phyloP scores from a whole-genome alignment of 2,113 vertebrate species.

The Etia nguti region DNA sequence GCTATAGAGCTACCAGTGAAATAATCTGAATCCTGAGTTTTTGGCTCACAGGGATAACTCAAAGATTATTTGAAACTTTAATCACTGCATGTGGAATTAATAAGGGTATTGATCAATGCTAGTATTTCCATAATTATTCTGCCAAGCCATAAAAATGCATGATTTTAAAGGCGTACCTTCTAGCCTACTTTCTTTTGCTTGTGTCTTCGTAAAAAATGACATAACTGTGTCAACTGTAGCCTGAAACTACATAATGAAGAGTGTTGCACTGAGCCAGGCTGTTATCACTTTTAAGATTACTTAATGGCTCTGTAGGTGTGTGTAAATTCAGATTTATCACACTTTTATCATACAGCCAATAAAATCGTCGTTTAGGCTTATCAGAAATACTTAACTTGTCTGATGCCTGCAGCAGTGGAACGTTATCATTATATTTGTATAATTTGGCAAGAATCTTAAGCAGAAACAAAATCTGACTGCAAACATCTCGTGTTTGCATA shows the following conservation, averaged over 20 bases:
- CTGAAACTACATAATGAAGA: not conserved
- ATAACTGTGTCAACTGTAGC: not conserved
- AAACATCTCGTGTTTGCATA: not conserved
- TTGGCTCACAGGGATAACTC: not conserved
- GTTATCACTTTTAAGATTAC: not conserved
- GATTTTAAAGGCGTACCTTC: not conserved
- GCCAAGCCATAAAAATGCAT: not conserved
- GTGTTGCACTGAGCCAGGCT: not conserved
- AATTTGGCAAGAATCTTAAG: not conserved
- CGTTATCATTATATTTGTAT: not conserved
- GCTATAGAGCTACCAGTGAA: not conserved
- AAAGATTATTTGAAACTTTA: not conserved
- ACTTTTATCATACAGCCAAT: not conserved
- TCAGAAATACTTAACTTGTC: not conserved
- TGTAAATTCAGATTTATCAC: not conserved
- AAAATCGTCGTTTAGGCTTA: not conserved
- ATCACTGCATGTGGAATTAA: not conserved
- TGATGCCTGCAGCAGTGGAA: not conserved
- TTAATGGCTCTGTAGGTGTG: not conserved
- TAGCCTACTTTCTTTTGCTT: not conserved
- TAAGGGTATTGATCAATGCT: not conserved
- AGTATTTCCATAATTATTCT: not conserved
- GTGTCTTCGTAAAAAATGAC: not conserved
- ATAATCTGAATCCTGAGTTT: not conserved
- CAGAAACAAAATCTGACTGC: not conserved